Conservation (phyloP, 2,113 vertebrate genomes). For the Pelmatolapia mariae region DNA sequence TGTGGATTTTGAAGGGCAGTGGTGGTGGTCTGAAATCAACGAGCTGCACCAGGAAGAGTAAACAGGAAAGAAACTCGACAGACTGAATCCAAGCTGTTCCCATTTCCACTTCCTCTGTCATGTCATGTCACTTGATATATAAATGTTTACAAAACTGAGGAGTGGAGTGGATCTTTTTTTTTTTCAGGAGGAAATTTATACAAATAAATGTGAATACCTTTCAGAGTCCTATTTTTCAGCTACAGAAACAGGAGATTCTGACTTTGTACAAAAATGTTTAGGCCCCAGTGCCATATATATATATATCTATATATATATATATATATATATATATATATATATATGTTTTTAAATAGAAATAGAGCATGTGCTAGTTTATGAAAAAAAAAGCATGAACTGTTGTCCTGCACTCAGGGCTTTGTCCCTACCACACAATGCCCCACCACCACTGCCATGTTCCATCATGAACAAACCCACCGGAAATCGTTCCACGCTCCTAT, state of each 20-base stretch:
- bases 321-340: too few species aligned
- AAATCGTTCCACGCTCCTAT: slow-evolving; percentile 30
- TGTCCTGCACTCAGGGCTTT: slow-evolving; percentile 62
- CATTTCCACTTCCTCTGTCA: slow-evolving; percentile 22
- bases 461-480: slow-evolving; percentile 6
- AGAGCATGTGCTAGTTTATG: slow-evolving; percentile 58
- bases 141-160: slow-evolving; percentile 61
- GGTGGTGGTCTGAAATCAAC: not conserved
- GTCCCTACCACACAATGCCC: slow-evolving; percentile 3
- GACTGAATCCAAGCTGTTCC: slow-evolving; percentile 8
- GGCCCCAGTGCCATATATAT: not conserved
- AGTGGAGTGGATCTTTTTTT: not conserved
- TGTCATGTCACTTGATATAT: slow-evolving; percentile 24
- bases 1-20: not conserved
- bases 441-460: not conserved
- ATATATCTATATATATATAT: too few species aligned
- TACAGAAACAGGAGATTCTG: slow-evolving; percentile 11
- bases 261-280: slow-evolving; percentile 40
- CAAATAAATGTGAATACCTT: slow-evolving; percentile 42
- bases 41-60: not conserved
- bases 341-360: not conserved
- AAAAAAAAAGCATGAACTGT: slow-evolving; percentile 52
- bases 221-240: slow-evolving; percentile 33
- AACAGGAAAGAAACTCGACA: not conserved
- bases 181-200: slow-evolving; percentile 44